Evolutionary conservation across 2,797 vertebrate species (phyloP).

Genomic region (Selene dorsalis): DNA sequence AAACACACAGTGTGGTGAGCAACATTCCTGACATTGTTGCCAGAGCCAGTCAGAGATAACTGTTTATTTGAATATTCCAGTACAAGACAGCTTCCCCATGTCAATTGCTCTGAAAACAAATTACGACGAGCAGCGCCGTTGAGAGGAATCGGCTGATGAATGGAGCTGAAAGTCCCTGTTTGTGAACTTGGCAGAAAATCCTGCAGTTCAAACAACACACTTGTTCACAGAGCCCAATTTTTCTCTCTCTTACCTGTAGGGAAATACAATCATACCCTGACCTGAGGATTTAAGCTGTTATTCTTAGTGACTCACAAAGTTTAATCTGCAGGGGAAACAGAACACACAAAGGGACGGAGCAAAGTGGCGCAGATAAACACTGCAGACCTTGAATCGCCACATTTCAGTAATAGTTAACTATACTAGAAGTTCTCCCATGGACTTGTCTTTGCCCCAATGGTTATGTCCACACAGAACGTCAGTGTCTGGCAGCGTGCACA

Average conservation of each 20-base stretch:
- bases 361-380: constrained; percentile 43
- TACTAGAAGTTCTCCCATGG: constrained; percentile 42
- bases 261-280: constrained; percentile 47
- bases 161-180: constrained; percentile 59
- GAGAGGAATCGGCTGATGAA: constrained; percentile 68
- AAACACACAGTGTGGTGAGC: constrained; percentile 56
- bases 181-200: constrained; percentile 61
- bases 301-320: constrained; percentile 37
- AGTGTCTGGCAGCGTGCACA: constrained; percentile 55
- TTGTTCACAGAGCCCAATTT: constrained; percentile 18
- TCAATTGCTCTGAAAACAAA: constrained; percentile 70
- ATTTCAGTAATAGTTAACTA: constrained; percentile 70
- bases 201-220: constrained; percentile 26
- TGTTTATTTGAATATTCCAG: constrained; percentile 81
- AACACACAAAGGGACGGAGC: constrained; percentile 51
- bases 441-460: constrained; percentile 54
- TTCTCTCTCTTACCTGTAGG: constrained; percentile 15
- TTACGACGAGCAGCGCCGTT: constrained; percentile 50
- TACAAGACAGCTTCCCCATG: constrained; percentile 64
- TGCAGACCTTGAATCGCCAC: constrained; percentile 60
- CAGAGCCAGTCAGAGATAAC: constrained; percentile 71
- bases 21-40: constrained; percentile 76
- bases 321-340: constrained; percentile 42
- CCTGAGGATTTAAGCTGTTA: constrained; percentile 35
- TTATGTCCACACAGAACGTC: constrained; percentile 65